These are phyloP conservation scores for Gnathonemus longibarbis DNA, from an alignment of 2,113 vertebrate species.

Conservation along the genomic window DNA sequence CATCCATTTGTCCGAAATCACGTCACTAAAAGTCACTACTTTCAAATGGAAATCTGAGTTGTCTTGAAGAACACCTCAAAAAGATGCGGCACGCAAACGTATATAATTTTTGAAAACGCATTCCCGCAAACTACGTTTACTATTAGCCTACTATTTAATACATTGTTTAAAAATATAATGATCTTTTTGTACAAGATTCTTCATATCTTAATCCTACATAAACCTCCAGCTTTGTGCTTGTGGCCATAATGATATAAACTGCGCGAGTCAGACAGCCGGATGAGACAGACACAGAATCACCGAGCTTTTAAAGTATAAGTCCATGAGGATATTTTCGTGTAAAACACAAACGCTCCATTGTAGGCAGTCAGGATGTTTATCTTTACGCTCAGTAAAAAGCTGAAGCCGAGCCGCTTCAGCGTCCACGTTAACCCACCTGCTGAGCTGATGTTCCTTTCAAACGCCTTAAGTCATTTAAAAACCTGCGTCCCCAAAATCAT, in stretches of 20 bases:
- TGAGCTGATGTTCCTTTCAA: neutral
- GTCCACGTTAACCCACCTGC: neutral
- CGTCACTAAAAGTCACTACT: neutral
- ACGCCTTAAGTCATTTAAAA: neutral
- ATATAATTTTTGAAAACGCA: neutral
- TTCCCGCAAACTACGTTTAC: neutral
- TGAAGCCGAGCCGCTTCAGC: neutral
- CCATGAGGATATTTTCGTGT: neutral
- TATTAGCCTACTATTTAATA: neutral
- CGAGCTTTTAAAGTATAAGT: neutral
- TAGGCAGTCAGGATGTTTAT: neutral
- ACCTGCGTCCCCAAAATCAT: neutral
- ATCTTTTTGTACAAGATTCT: neutral
- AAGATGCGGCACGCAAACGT: neutral
- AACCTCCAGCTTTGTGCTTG: neutral
- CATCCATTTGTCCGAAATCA: neutral
- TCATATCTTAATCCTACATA: neutral
- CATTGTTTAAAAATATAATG: neutral
- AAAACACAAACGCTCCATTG: neutral
- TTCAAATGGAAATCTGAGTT: neutral
- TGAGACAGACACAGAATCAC: neutral
- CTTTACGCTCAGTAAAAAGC: neutral
- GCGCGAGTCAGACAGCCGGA: neutral
- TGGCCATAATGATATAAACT: neutral
- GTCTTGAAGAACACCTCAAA: neutral